Conservation (phyloP, 2,113 vertebrate genomes). For the Willisornis vidua region DNA sequence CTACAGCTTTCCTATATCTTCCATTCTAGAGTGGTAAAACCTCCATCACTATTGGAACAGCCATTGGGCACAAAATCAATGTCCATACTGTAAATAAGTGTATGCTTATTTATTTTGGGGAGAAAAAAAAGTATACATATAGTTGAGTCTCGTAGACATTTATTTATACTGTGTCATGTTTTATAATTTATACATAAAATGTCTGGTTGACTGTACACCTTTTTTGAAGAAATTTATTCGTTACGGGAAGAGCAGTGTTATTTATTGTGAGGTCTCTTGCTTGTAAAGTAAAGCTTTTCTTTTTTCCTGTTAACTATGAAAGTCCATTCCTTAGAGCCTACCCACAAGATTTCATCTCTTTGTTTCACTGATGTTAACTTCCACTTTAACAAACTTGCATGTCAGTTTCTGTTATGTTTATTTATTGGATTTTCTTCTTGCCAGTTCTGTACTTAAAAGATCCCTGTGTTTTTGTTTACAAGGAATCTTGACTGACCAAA, state of each 20-base stretch:
- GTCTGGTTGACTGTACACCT: slow-evolving; percentile 96
- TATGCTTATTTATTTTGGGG: slow-evolving; percentile 99
- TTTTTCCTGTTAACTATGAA: slow-evolving; percentile 85
- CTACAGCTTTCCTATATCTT: slow-evolving; percentile 98
- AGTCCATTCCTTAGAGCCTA: slow-evolving; percentile 92
- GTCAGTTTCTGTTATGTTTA: slow-evolving; percentile 91
- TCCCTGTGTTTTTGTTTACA: slow-evolving; percentile 97
- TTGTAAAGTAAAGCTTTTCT: slow-evolving; percentile 90
- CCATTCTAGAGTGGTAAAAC: slow-evolving; percentile 96
- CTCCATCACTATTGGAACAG: slow-evolving; percentile 82
- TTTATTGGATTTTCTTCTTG: slow-evolving; percentile 95
- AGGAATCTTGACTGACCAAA: slow-evolving; percentile 96
- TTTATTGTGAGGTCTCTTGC: slow-evolving; percentile 98
- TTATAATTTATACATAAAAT: slow-evolving; percentile 99
- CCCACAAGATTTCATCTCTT: slow-evolving; percentile 79
- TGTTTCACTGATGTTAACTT: slow-evolving; percentile 82
- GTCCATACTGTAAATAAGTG: slow-evolving; percentile 99
- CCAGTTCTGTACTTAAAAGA: slow-evolving; percentile 85
- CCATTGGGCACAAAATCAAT: slow-evolving; percentile 88
- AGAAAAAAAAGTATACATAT: slow-evolving; percentile 94
- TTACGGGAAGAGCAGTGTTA: slow-evolving; percentile 99
- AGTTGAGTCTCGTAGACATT: slow-evolving; percentile 99
- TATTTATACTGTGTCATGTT: slow-evolving; percentile 99
- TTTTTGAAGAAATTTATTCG: slow-evolving; percentile 99
- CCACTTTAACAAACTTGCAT: slow-evolving; percentile 87